phyloP scores from a whole-genome alignment of 2,113 vertebrate genomes.

The Nymphicus hollandicus region DNA sequence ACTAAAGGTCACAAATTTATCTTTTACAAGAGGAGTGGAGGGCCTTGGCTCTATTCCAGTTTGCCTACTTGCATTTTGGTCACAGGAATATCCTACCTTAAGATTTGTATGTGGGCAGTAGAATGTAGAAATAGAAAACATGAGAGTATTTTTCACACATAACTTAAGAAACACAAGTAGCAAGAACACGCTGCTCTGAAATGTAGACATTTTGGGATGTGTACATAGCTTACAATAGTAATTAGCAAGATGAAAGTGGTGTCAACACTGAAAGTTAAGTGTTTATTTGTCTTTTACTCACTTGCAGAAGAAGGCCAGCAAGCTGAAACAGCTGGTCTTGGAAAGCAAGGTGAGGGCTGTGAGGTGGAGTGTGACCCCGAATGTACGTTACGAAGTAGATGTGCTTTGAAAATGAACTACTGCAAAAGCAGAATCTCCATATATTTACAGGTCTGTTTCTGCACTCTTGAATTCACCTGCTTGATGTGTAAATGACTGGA shows the following conservation, averaged over 20 bases:
- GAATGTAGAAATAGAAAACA: background rate
- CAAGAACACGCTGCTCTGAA: background rate
- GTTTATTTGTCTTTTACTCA: background rate
- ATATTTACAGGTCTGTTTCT: conserved; percentile 14
- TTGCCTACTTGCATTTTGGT: background rate
- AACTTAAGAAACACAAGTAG: background rate
- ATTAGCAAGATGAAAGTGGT: background rate
- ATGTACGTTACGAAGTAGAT: background rate
- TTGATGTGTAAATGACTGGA: background rate
- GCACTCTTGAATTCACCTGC: background rate
- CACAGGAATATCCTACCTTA: background rate
- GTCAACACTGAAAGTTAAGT: background rate
- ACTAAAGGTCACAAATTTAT: background rate
- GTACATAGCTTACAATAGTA: background rate
- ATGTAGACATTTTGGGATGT: background rate
- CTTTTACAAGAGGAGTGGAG: background rate
- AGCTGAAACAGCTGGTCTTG: background rate
- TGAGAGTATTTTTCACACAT: background rate
- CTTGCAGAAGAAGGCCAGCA: background rate
- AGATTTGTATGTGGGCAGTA: background rate
- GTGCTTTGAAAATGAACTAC: background rate
- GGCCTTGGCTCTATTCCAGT: background rate
- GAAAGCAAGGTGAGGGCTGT: background rate
- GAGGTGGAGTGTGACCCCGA: background rate
- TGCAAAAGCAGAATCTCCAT: background rate